A percentile compares a stretch with the other conserved stretches of the same genome.
phyloP scores from a whole-genome alignment of 2,797 vertebrate species.

The Pelobates cultripes region DNA sequence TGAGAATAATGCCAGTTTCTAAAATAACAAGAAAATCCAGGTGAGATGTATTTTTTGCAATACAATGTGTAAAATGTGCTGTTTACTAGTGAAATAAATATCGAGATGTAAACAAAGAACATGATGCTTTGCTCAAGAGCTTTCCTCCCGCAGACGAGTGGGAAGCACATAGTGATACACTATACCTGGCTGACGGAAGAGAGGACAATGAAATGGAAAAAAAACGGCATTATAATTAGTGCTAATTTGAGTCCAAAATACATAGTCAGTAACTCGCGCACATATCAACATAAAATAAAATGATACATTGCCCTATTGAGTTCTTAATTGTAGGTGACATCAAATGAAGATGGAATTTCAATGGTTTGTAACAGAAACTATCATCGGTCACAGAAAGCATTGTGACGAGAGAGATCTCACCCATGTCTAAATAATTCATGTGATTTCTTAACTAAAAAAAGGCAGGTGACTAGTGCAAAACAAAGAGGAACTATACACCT shows the following conservation, averaged over 20 bases:
- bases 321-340: background rate
- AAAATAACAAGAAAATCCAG: too few species aligned
- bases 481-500: conserved; percentile 8
- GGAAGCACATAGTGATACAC: background rate
- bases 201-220: conserved; percentile 44
- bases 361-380: conserved; percentile 60
- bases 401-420: conserved; percentile 34
- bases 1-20: too few species aligned
- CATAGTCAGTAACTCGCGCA: background rate
- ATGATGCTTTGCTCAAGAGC: background rate
- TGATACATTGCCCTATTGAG: conserved; percentile 21
- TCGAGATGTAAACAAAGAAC: background rate
- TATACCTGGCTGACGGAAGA: background rate
- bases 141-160: background rate
- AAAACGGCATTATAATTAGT: conserved; percentile 38
- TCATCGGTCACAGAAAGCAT: conserved; percentile 12
- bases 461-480: conserved; percentile 44
- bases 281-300: conserved; percentile 30
- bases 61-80: background rate
- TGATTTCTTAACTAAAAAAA: conserved; percentile 32
- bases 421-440: conserved; percentile 67
- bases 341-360: conserved; percentile 61
- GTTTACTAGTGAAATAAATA: background rate
- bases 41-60: too few species aligned
- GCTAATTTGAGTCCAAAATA: conserved; percentile 32